These are phyloP conservation scores for Choloepus didactylus DNA, from an alignment of 2,797 vertebrate genomes.

Conservation along the genomic window DNA sequence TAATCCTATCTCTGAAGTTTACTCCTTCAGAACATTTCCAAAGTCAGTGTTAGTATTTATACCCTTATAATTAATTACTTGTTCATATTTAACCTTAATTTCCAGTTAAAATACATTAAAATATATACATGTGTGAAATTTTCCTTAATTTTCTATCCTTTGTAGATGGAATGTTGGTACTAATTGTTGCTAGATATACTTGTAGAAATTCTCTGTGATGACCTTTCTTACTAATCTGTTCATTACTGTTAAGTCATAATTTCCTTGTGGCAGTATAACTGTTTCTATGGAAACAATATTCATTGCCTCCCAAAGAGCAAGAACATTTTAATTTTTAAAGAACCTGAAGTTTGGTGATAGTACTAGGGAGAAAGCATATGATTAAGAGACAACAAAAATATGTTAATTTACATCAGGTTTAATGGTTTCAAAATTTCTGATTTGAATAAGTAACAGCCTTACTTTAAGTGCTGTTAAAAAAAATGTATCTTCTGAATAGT, in stretches of 20 bases:
- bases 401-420: constrained; percentile 11
- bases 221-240: constrained; percentile 63
- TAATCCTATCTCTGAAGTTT: neutral
- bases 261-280: constrained; percentile 59
- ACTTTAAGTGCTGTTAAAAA: neutral
- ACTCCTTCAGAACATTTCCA: neutral
- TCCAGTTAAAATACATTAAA: neutral
- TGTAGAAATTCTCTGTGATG: neutral
- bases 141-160: constrained; percentile 39
- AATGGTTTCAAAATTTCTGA: neutral
- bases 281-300: constrained; percentile 69
- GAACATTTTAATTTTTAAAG: constrained; percentile 55
- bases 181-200: neutral
- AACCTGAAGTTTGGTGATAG: constrained; percentile 18
- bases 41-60: neutral
- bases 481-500: neutral
- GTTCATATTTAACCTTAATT: constrained; percentile 48
- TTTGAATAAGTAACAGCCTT: constrained; percentile 51
- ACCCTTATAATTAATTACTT: neutral
- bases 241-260: constrained; percentile 9
- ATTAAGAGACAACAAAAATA: neutral
- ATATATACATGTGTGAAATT: neutral
- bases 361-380: constrained; percentile 40
- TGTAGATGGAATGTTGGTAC: neutral
- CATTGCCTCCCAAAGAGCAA: constrained; percentile 7